Evolutionary conservation across 2,797 vertebrate species (phyloP).

Genomic region (Leuciscus waleckii): DNA sequence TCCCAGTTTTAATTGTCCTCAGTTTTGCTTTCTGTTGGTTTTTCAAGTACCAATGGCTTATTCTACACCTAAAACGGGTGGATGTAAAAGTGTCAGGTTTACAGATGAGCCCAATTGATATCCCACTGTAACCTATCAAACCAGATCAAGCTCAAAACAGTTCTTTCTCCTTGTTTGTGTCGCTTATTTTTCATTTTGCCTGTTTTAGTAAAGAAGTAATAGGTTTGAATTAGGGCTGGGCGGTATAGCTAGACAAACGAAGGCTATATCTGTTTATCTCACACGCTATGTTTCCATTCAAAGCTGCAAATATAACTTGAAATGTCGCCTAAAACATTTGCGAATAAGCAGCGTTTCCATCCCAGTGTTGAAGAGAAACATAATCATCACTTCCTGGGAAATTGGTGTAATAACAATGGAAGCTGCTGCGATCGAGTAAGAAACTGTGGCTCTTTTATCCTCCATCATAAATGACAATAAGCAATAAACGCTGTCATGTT

Average conservation of each 20-base stretch:
- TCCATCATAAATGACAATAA: neutral
- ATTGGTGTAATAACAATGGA: neutral
- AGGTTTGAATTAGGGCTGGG: conserved; percentile 23
- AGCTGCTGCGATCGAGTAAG: neutral
- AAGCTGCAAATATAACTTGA: neutral
- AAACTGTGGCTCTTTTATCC: neutral
- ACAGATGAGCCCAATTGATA: conserved; percentile 65
- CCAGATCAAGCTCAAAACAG: conserved; percentile 52
- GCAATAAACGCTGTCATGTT: neutral
- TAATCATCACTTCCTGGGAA: neutral
- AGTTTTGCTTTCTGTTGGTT: conserved; percentile 60
- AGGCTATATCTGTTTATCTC: neutral
- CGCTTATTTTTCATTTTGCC: conserved; percentile 12
- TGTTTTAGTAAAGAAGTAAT: neutral
- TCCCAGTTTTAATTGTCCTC: conserved; percentile 54
- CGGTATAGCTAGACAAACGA: neutral
- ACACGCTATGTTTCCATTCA: neutral
- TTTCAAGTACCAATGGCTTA: conserved; percentile 52
- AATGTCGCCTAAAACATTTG: neutral
- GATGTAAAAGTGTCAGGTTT: conserved; percentile 49
- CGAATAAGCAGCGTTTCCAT: neutral
- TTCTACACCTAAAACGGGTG: conserved; percentile 46
- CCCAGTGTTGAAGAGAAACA: neutral
- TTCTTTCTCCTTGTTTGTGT: conserved; percentile 78
- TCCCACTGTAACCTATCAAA: conserved; percentile 62